Percentiles rank a stretch among this genome's conserved stretches.
phyloP scores from a whole-genome alignment of 2,888 invertebrate species.

The Lepidocyrtinus sp. region DNA sequence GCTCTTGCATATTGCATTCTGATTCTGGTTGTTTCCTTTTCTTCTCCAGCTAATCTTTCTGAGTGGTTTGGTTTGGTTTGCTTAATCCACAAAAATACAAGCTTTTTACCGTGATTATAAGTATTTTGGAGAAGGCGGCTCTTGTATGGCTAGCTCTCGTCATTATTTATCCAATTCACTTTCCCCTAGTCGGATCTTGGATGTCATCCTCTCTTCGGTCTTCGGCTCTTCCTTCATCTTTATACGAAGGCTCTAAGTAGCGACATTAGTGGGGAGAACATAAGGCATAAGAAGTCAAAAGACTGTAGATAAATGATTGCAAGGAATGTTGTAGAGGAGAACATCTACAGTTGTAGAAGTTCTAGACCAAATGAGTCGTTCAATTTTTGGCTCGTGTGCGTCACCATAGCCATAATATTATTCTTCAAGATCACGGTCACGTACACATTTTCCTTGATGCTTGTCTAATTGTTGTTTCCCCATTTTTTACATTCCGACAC shows the following conservation, averaged over 20 bases:
- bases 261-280: neutral
- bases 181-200: slow-evolving; percentile 44
- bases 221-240: no score
- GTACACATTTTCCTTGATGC: slow-evolving; percentile 24
- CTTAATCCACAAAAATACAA: no score
- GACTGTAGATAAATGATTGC: slow-evolving; percentile 39
- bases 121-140: no score
- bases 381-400: slow-evolving; percentile 34
- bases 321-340: slow-evolving; percentile 37
- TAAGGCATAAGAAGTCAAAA: neutral
- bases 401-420: neutral
- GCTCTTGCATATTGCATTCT: no score
- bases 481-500: slow-evolving; percentile 6
- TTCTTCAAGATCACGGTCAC: slow-evolving; percentile 50
- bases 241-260: slow-evolving; percentile 17
- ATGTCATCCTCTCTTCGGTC: slow-evolving; percentile 51
- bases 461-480: slow-evolving; percentile 44
- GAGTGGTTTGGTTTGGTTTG: slow-evolving; percentile 40
- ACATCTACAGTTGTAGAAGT: no score
- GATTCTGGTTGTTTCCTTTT: no score
- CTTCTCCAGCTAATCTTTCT: slow-evolving; percentile 46
- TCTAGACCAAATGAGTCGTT: no score
- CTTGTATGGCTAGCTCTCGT: slow-evolving; percentile 23
- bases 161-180: slow-evolving; percentile 56
- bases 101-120: no score